Conservation (phyloP, 2,797 vertebrate species). For the Agapornis canus region DNA sequence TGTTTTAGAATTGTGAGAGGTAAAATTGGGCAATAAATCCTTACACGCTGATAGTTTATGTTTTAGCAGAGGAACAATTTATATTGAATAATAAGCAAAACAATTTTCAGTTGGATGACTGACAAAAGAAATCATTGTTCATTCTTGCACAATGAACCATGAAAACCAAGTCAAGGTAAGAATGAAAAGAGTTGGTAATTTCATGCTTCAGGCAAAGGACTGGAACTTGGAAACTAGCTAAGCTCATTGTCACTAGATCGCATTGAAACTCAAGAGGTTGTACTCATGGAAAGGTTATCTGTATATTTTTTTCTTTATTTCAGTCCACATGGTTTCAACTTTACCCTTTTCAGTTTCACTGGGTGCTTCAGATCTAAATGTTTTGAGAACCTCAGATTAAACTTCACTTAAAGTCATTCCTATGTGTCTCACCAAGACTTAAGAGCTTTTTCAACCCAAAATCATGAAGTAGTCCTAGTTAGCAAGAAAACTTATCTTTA, state of each 20-base stretch:
- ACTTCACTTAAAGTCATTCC: background rate
- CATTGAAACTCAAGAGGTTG: slow-evolving; percentile 34
- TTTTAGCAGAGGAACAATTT: slow-evolving; percentile 73
- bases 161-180: slow-evolving; percentile 69
- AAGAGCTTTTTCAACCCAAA: background rate
- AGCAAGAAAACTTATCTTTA: background rate
- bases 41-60: slow-evolving; percentile 64
- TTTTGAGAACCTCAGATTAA: slow-evolving; percentile 20
- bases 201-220: slow-evolving; percentile 52
- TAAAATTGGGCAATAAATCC: slow-evolving; percentile 72
- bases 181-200: slow-evolving; percentile 59
- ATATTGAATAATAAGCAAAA: slow-evolving; percentile 77
- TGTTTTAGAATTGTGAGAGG: slow-evolving; percentile 48
- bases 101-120: slow-evolving; percentile 70
- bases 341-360: slow-evolving; percentile 30
- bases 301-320: slow-evolving; percentile 39
- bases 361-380: background rate
- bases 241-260: slow-evolving; percentile 40
- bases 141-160: slow-evolving; percentile 72
- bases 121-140: slow-evolving; percentile 76
- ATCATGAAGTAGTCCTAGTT: background rate
- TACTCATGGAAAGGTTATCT: slow-evolving; percentile 7
- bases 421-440: background rate
- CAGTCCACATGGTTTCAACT: slow-evolving; percentile 18
- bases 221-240: slow-evolving; percentile 31